Evolutionary conservation across 2,113 vertebrate genomes (phyloP).

Genomic region (Podarcis raffonei): DNA sequence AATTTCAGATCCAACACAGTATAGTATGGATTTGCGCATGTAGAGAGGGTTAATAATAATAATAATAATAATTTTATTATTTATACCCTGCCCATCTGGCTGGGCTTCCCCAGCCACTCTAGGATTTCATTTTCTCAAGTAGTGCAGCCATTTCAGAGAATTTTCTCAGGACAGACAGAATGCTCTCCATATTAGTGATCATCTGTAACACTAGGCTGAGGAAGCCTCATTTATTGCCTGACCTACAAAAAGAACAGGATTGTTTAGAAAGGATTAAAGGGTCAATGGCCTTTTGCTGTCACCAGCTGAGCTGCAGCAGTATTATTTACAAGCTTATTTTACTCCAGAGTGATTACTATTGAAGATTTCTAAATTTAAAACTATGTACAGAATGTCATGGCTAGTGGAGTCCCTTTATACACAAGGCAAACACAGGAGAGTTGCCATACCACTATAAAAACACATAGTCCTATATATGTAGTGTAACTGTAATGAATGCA

Average conservation of each 20-base stretch:
- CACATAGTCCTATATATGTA: background rate
- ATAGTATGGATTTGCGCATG: background rate
- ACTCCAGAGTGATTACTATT: conserved; percentile 3
- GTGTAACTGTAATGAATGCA: background rate
- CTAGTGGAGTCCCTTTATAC: too few relatives aligned
- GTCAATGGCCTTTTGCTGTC: conserved; percentile 1
- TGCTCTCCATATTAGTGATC: background rate
- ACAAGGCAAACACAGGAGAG: background rate
- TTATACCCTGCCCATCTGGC: too few relatives aligned
- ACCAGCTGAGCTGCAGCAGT: conserved; percentile 1
- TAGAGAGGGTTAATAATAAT: background rate
- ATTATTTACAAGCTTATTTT: background rate
- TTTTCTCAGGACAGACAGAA: background rate
- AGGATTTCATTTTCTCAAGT: background rate
- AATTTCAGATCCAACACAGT: background rate
- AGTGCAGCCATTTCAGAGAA: background rate
- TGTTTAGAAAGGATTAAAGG: conserved; percentile 25
- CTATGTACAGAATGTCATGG: background rate
- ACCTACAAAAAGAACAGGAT: conserved; percentile 15
- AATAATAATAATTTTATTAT: too few relatives aligned
- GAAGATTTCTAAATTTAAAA: background rate
- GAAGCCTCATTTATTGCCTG: background rate
- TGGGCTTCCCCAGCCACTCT: too few relatives aligned
- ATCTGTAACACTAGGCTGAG: background rate
- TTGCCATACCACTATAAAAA: background rate